Base-by-base conservation (phyloP, 53 echinoderm and acorn worm genomes). In the Apostichopus leukothele region DNA sequence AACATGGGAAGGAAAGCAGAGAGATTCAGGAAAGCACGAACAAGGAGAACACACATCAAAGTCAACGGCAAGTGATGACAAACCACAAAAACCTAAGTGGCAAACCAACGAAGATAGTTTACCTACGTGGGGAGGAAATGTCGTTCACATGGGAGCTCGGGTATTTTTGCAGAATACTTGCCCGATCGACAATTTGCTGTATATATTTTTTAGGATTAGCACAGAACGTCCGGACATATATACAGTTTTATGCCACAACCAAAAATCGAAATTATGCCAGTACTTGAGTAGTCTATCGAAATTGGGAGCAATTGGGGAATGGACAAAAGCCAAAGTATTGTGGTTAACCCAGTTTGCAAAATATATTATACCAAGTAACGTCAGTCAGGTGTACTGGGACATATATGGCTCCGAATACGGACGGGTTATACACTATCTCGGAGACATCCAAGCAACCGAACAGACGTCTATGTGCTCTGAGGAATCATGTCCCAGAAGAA, bases 121-220 rank as follows among this genome's bases (percentile, higher is more conserved):
- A 9, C 57, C 57, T 57, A 39, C 4, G 86, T 50, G 86, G 23
- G 86, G 68, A 6, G 86, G 86, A 16, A 61, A 85, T 67, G 68
- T 5, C 8, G 5, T n/a, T 9, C 16, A 9, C 22, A 61, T n/a
- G 27, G 86, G 86, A 63, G 27, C 9, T 5, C 22, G 26, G 5
- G 66, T 85, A 25, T 60, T 11, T 8, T 19, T 85, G 5, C 11
- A 1, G 5, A 85, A 85, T 67, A 85, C 68, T 13, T 66, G 86
- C 26, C 86, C 86, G 5, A 6, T 85, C 8, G 86, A 85, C 67
- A 85, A 85, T 63, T 67, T 85, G 13, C 8, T 67, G 51, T 85
- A 85, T 67, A 63, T 85, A 5, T 85, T 85, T 21, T 85, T 60
- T 27, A 61, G 68, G 7, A 63, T 85, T 5, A 63, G 7, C 50